Percentiles rank a stretch among this genome's conserved stretches.
phyloP scores from a whole-genome alignment of 1,140 invertebrate genomes.

The Pseudomyrmex cubaensis region DNA sequence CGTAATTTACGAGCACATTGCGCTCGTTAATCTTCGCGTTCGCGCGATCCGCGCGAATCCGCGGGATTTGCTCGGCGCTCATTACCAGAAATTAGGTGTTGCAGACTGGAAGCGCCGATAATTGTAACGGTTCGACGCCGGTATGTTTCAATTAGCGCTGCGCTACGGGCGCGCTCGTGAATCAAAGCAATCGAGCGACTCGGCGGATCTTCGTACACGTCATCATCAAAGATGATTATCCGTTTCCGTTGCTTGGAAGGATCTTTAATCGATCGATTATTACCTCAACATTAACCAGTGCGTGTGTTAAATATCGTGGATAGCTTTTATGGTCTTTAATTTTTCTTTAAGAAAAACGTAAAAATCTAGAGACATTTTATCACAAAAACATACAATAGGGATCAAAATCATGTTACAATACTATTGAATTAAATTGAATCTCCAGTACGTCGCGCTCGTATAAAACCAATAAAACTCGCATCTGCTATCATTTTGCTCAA shows the following conservation, averaged over 20 bases:
- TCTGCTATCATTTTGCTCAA: background rate
- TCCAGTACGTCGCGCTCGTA: too few relatives aligned
- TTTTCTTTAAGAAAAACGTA: background rate
- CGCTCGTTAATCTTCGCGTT: constrained; percentile 51
- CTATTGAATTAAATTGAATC: constrained; percentile 26
- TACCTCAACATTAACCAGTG: background rate
- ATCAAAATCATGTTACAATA: background rate
- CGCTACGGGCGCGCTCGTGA: constrained; percentile 24
- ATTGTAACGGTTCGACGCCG: constrained; percentile 58
- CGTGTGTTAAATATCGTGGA: background rate
- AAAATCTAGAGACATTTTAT: background rate
- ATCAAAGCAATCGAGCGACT: constrained; percentile 52
- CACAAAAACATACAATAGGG: too few relatives aligned
- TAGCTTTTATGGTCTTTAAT: background rate
- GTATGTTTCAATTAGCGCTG: constrained; percentile 51
- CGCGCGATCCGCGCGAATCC: constrained; percentile 53
- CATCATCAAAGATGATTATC: constrained; percentile 52
- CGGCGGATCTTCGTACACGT: constrained; percentile 25
- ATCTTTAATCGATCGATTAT: constrained; percentile 38
- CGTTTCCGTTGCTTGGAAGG: constrained; percentile 38
- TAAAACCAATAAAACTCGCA: too few relatives aligned
- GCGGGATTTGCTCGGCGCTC: constrained; percentile 41
- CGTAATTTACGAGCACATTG: constrained; percentile 47
- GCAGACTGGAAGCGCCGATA: constrained; percentile 48
- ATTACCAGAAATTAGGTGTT: constrained; percentile 57